phyloP scores from a whole-genome alignment of 2,888 invertebrate species.

The Athalia circularis region DNA sequence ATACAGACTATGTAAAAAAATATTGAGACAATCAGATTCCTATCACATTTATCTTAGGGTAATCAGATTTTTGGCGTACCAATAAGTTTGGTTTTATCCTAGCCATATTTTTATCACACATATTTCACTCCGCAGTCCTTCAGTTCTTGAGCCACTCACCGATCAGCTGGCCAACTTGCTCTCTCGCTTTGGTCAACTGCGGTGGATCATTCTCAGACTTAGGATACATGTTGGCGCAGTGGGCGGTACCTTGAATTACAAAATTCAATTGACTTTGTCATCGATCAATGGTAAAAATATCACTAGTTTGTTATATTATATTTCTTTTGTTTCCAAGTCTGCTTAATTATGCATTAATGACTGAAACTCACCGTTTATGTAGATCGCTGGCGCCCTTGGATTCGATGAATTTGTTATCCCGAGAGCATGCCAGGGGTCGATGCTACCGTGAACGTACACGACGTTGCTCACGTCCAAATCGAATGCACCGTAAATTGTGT shows the following conservation, averaged over 20 bases:
- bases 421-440: slow-evolving; percentile 92
- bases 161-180: slow-evolving; percentile 78
- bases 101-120: slow-evolving; percentile 5
- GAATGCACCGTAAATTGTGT: slow-evolving; percentile 86
- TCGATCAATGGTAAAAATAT: neutral
- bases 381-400: slow-evolving; percentile 81
- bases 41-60: neutral
- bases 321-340: neutral
- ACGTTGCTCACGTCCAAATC: slow-evolving; percentile 83
- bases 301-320: neutral
- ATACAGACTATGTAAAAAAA: no score
- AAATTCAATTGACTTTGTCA: neutral
- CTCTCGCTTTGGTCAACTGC: slow-evolving; percentile 82
- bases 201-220: slow-evolving; percentile 80
- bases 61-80: neutral
- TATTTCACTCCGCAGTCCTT: slow-evolving; percentile 16
- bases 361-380: slow-evolving; percentile 79
- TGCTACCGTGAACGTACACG: slow-evolving; percentile 90
- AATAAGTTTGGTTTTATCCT: slow-evolving; percentile 17
- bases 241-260: slow-evolving; percentile 86
- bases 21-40: neutral
- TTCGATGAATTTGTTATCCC: slow-evolving; percentile 81
- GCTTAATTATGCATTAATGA: neutral
- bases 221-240: slow-evolving; percentile 96
- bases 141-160: slow-evolving; percentile 76